A percentile compares a stretch with the other conserved stretches of the same genome.
Conservation (phyloP, 1,140 invertebrate species). For the Cepaea nemoralis region DNA sequence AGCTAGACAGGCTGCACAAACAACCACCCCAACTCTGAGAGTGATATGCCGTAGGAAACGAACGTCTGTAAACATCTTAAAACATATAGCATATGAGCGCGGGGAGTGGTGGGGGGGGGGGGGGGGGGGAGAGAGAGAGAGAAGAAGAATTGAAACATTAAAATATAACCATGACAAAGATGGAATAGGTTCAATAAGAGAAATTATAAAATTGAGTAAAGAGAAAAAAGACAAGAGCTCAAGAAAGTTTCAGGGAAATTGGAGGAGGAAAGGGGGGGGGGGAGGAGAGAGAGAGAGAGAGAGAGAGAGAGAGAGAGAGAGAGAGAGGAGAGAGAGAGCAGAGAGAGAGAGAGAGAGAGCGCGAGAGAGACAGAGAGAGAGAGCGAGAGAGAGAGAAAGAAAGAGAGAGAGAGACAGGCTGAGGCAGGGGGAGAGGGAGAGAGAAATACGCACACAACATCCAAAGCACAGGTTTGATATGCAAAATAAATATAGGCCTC, state of each 20-base stretch:
- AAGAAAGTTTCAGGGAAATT: too few relatives aligned
- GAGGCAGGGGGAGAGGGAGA: constrained; percentile 9
- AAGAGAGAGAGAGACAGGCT: too few relatives aligned
- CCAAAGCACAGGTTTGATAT: too few relatives aligned
- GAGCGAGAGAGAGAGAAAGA: constrained; percentile 17
- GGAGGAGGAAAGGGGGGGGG: neutral
- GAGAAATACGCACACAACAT: too few relatives aligned
- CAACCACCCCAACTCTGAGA: too few relatives aligned
- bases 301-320: neutral
- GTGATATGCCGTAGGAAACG: too few relatives aligned
- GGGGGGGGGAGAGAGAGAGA: constrained; percentile 15
- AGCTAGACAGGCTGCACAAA: too few relatives aligned
- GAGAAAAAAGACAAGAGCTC: neutral
- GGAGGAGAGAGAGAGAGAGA: constrained; percentile 5
- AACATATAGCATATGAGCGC: too few relatives aligned
- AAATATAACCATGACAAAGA: neutral
- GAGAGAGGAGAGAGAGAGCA: neutral
- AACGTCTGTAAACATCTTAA: too few relatives aligned
- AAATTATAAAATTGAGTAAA: neutral
- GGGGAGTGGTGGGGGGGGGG: neutral
- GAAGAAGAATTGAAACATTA: neutral
- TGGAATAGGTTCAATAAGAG: neutral
- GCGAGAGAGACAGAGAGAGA: constrained; percentile 28
- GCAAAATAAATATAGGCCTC: too few relatives aligned
- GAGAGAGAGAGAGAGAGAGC: constrained; percentile 29